Base-by-base conservation (phyloP, 2,888 invertebrate genomes). In the Pandemis heparana region DNA sequence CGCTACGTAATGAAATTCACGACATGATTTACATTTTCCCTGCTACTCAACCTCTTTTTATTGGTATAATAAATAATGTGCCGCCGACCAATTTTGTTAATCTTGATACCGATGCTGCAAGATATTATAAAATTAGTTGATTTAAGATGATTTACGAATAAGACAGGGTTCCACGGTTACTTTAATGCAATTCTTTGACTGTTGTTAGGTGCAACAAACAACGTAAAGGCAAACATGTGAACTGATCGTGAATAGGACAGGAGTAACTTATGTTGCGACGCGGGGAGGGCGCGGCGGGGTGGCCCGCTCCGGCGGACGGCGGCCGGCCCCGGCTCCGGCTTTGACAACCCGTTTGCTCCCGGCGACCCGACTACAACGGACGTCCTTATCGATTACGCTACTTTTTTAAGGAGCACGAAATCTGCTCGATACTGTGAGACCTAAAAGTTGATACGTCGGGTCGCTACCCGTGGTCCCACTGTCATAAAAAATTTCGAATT, bases 261-360 rank as follows among this genome's bases (percentile, higher is more conserved):
- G 32, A n/a, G 16, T n/a, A 39, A 48, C 56, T n/a, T 43, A 46
- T 59, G 16, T 43, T 7, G 23, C 39, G 60, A 53, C 14, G 48
- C 48, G 18, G 61, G 9, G 10, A 14, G 43, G 5, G 39, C 41
- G 53, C 41, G 46, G 8, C 16, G 38, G 60, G 32, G 62, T 7
- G 38, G 23, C 12, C 23, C 51, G 51, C 16, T 51, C 12, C 51
- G 51, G 51, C 63, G 66, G 71, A 18, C 71, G 53, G 66, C 18
- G 51, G 71, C 56, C 60, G 60, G 56, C 38, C 38, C 65, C 68
- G 48, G 53, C 56, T 38, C 43, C 66, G 68, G 74, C 69, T 56
- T 59, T 23, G 10, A 23, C 56, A 60, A 60, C 39, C 38, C 60
- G 60, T 38, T 60, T 23, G 56, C 56, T 56, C 53, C 76, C 68